Evolutionary conservation across 2,797 vertebrate species (phyloP).

Genomic region (Neosilurus hyrtlii): DNA sequence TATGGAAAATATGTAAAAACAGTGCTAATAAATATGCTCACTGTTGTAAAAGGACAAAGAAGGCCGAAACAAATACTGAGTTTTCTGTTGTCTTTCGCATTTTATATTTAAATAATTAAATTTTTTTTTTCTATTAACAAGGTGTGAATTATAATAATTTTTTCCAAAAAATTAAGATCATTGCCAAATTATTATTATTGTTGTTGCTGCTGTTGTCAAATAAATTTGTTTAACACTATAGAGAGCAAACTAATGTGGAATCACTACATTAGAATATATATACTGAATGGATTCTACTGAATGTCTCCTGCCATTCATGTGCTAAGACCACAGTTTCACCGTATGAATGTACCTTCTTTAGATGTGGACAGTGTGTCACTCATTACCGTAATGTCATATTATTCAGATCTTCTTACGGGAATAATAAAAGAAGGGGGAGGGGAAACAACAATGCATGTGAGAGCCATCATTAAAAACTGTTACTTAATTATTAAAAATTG

Average conservation of each 20-base stretch:
- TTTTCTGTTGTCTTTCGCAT: too few species aligned
- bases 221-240: neutral
- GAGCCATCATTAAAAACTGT: neutral
- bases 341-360: slow-evolving; percentile 57
- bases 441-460: neutral
- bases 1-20: too few species aligned
- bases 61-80: too few species aligned
- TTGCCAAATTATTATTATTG: too few species aligned
- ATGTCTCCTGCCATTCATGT: slow-evolving; percentile 25
- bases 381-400: slow-evolving; percentile 53
- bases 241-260: neutral
- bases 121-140: too few species aligned
- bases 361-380: slow-evolving; percentile 65
- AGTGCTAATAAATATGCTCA: too few species aligned
- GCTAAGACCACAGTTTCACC: slow-evolving; percentile 43
- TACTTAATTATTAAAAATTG: too few species aligned
- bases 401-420: slow-evolving; percentile 57
- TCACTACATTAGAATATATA: neutral
- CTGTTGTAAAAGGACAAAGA: too few species aligned
- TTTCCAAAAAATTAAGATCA: too few species aligned
- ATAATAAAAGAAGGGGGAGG: slow-evolving; percentile 35
- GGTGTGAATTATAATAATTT: too few species aligned
- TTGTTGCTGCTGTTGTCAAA: neutral
- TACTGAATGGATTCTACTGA: neutral
- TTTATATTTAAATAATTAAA: too few species aligned